Conservation (phyloP, 2,797 vertebrate species). For the Lophura swinhoii region DNA sequence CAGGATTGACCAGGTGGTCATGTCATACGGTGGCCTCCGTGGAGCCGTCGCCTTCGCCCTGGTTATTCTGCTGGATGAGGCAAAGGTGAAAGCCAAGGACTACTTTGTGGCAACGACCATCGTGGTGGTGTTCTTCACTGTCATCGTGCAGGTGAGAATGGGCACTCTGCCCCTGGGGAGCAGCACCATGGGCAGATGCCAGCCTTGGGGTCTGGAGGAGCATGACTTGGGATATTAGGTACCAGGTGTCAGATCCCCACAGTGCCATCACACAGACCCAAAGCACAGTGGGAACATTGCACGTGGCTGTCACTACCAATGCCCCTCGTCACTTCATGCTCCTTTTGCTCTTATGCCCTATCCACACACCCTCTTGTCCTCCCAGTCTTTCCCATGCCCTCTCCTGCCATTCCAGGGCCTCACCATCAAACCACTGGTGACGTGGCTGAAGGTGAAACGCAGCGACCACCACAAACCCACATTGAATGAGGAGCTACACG, state of each 20-base stretch:
- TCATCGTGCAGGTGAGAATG: conserved; percentile 92
- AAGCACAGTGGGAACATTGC: not conserved
- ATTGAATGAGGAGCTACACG: conserved; percentile 94
- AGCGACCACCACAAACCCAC: conserved; percentile 93
- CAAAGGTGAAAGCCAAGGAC: conserved; percentile 91
- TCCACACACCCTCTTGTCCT: not conserved
- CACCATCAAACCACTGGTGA: conserved; percentile 96
- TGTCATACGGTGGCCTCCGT: conserved; percentile 95
- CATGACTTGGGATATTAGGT: not conserved
- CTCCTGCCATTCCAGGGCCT: conserved; percentile 84
- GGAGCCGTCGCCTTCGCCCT: conserved; percentile 94
- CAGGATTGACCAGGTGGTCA: conserved; percentile 96
- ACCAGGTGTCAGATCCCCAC: not conserved
- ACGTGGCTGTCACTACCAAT: accelerated
- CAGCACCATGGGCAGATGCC: accelerated
- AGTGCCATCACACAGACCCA: not conserved
- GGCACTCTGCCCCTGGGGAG: not conserved
- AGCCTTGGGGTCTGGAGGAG: not conserved
- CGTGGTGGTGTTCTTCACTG: conserved; percentile 95
- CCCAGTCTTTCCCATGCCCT: conserved; percentile 60
- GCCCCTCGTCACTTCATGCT: not conserved
- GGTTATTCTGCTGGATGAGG: conserved; percentile 89
- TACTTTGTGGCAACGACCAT: conserved; percentile 97
- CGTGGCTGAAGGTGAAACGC: conserved; percentile 95
- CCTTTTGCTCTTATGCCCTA: conserved; percentile 2